Evolutionary conservation across 2,113 vertebrate species (phyloP).

Genomic region (Xiphorhynchus elegans): DNA sequence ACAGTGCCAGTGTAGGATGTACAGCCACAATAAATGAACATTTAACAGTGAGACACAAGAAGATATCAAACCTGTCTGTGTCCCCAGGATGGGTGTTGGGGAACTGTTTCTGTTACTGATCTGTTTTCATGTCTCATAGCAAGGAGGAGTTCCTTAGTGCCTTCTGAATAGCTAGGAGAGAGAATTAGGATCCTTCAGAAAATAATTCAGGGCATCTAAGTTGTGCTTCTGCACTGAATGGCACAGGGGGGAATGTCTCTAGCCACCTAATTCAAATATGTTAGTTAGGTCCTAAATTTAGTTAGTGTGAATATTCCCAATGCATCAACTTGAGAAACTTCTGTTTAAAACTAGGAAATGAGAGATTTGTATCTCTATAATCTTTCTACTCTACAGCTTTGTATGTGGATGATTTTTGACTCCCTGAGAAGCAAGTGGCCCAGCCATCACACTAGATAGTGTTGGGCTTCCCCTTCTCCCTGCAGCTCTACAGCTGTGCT

Average conservation of each 20-base stretch:
- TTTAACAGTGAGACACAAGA: background rate
- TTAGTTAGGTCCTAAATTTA: background rate
- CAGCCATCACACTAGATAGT: background rate
- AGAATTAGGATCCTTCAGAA: background rate
- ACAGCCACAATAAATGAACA: background rate
- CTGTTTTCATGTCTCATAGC: background rate
- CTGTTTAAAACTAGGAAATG: background rate
- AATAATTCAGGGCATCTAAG: background rate
- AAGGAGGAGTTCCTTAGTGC: background rate
- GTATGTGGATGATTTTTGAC: background rate
- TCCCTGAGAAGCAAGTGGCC: background rate
- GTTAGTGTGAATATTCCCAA: background rate
- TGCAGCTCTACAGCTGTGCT: background rate
- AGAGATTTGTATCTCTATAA: background rate
- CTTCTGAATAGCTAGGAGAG: background rate
- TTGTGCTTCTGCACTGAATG: background rate
- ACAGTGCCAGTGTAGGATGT: background rate
- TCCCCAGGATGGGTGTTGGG: background rate
- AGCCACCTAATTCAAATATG: background rate
- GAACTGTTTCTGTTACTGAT: background rate
- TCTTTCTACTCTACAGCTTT: background rate
- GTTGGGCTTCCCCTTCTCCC: background rate
- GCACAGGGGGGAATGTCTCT: background rate
- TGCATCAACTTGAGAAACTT: background rate
- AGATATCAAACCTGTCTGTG: background rate